phyloP scores from a whole-genome alignment of 2,797 vertebrate genomes.

The Lagodon rhomboides region DNA sequence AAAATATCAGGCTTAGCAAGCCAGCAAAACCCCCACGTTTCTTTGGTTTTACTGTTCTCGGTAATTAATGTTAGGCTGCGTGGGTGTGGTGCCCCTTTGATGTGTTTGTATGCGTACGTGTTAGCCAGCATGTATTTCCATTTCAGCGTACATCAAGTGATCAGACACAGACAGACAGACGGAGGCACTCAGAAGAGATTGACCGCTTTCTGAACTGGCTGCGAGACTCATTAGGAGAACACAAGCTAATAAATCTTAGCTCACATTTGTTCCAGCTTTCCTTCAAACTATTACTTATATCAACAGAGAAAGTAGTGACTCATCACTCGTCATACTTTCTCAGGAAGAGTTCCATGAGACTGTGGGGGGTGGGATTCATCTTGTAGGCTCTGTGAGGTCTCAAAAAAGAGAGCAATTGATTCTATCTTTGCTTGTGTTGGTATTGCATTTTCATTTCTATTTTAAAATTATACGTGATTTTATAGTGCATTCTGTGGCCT shows the following conservation, averaged over 20 bases:
- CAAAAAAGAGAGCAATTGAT: background rate
- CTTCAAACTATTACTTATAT: slow-evolving; percentile 7
- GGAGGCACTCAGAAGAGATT: slow-evolving; percentile 11
- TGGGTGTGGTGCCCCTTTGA: slow-evolving; percentile 57
- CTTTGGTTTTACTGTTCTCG: slow-evolving; percentile 70
- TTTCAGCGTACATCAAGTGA: slow-evolving; percentile 7
- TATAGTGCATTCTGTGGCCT: background rate
- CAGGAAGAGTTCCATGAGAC: background rate
- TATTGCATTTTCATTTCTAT: background rate
- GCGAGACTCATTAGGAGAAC: slow-evolving; percentile 1
- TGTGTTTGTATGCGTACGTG: slow-evolving; percentile 44
- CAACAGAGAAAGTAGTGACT: slow-evolving; percentile 17
- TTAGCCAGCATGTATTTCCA: slow-evolving; percentile 10
- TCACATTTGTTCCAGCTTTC: slow-evolving; percentile 1
- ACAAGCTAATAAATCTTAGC: slow-evolving; percentile 1
- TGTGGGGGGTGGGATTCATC: background rate
- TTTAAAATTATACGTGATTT: background rate
- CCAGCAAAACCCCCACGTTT: slow-evolving; percentile 19
- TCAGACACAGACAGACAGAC: slow-evolving; percentile 1
- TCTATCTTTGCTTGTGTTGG: background rate
- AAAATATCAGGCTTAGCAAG: slow-evolving; percentile 26
- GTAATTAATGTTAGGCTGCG: slow-evolving; percentile 52
- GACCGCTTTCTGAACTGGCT: slow-evolving; percentile 27
- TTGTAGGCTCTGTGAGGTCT: background rate
- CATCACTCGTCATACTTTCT: background rate